Evolutionary conservation across 2,797 vertebrate genomes (phyloP).

Genomic region (Neosilurus hyrtlii): DNA sequence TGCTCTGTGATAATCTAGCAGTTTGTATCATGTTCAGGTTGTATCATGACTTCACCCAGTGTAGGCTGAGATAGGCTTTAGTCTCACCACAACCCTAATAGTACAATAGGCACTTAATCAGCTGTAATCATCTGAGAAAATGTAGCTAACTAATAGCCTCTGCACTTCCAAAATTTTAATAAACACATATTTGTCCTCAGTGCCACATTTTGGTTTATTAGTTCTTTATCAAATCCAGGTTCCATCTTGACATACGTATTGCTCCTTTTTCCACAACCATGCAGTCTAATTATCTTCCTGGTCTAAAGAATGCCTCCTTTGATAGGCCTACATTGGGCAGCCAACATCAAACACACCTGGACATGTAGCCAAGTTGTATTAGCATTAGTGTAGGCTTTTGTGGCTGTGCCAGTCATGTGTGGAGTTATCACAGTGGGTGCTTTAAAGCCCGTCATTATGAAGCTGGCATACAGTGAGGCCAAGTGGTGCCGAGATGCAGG

Average conservation of each 20-base stretch:
- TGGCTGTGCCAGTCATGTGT: constrained; percentile 56
- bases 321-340: constrained; percentile 41
- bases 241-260: constrained; percentile 5
- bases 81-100: no score
- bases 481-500: constrained; percentile 62
- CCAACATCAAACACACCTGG: constrained; percentile 55
- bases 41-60: no score
- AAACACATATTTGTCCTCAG: constrained; percentile 16
- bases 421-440: constrained; percentile 50
- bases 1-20: no score
- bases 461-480: constrained; percentile 59
- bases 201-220: constrained; percentile 7
- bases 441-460: constrained; percentile 63
- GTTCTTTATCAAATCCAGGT: background rate
- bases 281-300: constrained; percentile 38
- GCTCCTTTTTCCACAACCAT: constrained; percentile 30
- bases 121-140: background rate
- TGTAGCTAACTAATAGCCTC: background rate
- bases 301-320: constrained; percentile 53
- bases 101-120: no score
- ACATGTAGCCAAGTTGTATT: constrained; percentile 58
- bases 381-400: constrained; percentile 58
- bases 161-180: background rate
- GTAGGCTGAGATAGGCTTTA: no score
- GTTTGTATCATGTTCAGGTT: no score